phyloP scores from a whole-genome alignment of 2,113 vertebrate species.

The Drymodes brunneopygia region DNA sequence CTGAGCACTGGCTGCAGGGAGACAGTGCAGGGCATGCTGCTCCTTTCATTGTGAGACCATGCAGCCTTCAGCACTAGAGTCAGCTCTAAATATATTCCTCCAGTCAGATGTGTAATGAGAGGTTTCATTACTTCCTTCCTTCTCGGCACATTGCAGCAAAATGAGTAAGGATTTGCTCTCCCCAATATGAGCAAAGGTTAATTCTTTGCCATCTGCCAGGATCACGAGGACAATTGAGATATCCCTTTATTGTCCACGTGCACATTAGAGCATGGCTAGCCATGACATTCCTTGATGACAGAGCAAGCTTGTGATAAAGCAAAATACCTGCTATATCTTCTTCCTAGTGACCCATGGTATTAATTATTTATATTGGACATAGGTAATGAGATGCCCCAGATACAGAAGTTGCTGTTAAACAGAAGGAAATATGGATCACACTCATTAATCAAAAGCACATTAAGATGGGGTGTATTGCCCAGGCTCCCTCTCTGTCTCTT shows the following conservation, averaged over 20 bases:
- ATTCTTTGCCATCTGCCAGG: background rate
- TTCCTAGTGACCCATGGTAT: background rate
- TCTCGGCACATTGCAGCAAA: background rate
- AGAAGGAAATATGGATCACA: background rate
- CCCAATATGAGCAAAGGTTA: background rate
- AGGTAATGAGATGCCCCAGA: background rate
- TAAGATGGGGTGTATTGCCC: background rate
- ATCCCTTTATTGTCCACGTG: background rate
- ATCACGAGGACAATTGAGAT: background rate
- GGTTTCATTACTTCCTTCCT: constrained; percentile 55
- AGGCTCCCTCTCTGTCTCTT: background rate
- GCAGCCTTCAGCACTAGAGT: background rate
- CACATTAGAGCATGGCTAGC: background rate
- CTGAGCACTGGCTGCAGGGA: background rate
- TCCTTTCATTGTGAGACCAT: background rate
- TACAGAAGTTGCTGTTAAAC: background rate
- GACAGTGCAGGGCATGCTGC: background rate
- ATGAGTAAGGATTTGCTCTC: background rate
- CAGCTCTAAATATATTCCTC: background rate
- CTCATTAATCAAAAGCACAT: background rate
- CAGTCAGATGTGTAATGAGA: background rate
- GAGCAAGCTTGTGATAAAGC: background rate
- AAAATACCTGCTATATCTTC: background rate
- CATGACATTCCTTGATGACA: background rate
- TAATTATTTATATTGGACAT: background rate